These are phyloP conservation scores for Piprites chloris DNA, from an alignment of 2,113 vertebrate species.

Conservation along the genomic window DNA sequence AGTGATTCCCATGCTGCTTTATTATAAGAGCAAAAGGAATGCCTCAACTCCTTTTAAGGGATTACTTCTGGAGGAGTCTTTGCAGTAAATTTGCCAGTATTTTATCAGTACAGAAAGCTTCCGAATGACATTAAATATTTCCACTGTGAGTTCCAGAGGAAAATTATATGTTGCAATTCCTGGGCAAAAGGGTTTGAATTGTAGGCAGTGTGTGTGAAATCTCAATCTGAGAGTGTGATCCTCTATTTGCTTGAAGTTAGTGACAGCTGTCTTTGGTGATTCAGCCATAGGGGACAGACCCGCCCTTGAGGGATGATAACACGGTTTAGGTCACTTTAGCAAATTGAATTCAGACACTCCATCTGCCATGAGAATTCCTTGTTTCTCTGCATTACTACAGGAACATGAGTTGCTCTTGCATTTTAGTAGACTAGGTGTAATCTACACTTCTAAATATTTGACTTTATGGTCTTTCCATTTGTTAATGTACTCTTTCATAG, in stretches of 20 bases:
- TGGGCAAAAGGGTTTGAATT: not conserved
- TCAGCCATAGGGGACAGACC: not conserved
- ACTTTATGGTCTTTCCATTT: not conserved
- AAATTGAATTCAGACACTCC: not conserved
- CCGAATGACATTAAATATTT: not conserved
- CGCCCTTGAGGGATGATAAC: not conserved
- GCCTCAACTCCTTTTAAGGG: conserved; percentile 30
- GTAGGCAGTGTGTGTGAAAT: not conserved
- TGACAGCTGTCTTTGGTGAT: not conserved
- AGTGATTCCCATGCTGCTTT: conserved; percentile 15
- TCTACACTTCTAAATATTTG: not conserved
- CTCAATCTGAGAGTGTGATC: not conserved
- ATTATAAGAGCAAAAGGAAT: conserved; percentile 13
- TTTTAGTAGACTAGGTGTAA: not conserved
- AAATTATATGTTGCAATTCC: not conserved
- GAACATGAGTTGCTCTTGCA: not conserved
- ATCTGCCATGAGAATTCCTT: not conserved
- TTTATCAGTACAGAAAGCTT: not conserved
- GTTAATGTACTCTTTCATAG: not conserved
- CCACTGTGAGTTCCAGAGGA: not conserved
- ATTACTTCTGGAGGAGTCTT: not conserved
- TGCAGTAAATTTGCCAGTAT: not conserved
- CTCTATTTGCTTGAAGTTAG: not conserved
- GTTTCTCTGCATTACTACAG: not conserved
- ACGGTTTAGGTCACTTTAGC: not conserved